Base-by-base conservation (phyloP, 2,888 invertebrate genomes). In the Theretra japonica region DNA sequence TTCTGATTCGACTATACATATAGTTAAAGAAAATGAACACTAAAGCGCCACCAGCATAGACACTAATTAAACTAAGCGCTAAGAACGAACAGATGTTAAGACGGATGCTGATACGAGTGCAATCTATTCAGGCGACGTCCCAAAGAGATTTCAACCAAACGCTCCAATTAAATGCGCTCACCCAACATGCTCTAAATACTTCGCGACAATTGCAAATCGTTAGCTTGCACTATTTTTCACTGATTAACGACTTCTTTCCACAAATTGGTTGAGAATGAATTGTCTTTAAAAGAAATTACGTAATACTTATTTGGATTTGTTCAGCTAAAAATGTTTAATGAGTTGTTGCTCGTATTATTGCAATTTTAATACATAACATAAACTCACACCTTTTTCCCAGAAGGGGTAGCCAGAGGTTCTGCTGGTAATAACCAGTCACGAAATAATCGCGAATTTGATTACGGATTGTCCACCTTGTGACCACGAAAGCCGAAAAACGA, bases 151-250 rank as follows among this genome's bases (percentile, higher is more conserved):
- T 77, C 76, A 78, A 79, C 82, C 83, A 84, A 82, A 79, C 77
- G 79, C 78, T 83, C 79, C 82, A 86, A 87, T 88, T 88, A 87
- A 86, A 86, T 82, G 33, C 56, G 57, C 56, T 17, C 69, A 80
- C 82, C 77, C 73, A 73, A 75, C 77, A 77, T 80, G 76, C 69
- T 73, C 74, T 76, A 81, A 83, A 86, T 82, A 86, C 84, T 84
- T 84, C 78, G 79, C 77, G 74, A 76, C 79, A 73, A 81, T 60
- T 28, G 75, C 68, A 74, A 76, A 74, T 72, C 71, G 72, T 58
- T 25, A 28, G 72, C 73, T 25, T 78, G 75, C 78, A 82, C 81
- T 81, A 79, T 81, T 79, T 74, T 77, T 73, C 62, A 70, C 30
- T 71, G 75, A 76, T 76, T 77, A 79, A 76, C 73, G 69, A 73